Evolutionary conservation across 35 echinoderm and acorn worm genomes (phyloP).

Genomic region (Lytechinus variegatus): DNA sequence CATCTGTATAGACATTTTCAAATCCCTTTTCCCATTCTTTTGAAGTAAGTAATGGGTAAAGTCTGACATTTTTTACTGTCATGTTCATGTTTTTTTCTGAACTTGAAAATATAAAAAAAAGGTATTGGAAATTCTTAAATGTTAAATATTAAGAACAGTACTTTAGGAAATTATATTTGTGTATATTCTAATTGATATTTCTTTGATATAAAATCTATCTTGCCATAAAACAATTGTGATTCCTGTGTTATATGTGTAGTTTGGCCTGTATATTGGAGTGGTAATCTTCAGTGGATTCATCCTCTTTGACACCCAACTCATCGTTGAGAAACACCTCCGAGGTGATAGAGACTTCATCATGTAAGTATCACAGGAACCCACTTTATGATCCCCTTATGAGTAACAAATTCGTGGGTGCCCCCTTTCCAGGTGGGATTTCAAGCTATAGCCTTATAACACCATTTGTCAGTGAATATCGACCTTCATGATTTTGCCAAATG

Average conservation of each 20-base stretch:
- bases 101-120: neutral
- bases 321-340: constrained; percentile 91
- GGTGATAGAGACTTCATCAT: constrained; percentile 96
- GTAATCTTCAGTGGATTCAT: constrained; percentile 95
- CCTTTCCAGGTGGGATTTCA: too few species aligned
- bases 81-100: too few species aligned
- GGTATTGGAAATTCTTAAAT: neutral
- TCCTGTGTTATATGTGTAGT: constrained; percentile 29
- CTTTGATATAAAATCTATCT: too few species aligned
- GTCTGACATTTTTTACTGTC: too few species aligned
- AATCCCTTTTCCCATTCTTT: too few species aligned
- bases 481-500: too few species aligned
- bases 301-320: constrained; percentile 96
- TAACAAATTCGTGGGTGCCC: too few species aligned
- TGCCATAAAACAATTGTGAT: neutral
- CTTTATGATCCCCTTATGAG: too few species aligned
- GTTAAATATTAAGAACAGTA: neutral
- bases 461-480: too few species aligned
- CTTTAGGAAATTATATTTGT: neutral
- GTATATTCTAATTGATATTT: neutral
- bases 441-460: too few species aligned
- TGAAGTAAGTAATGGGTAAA: too few species aligned
- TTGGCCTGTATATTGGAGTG: constrained; percentile 92
- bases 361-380: constrained; percentile 54
- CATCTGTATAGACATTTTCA: too few species aligned